Conservation (phyloP, 2,113 vertebrate genomes). For the Paramisgurnus dabryanus region DNA sequence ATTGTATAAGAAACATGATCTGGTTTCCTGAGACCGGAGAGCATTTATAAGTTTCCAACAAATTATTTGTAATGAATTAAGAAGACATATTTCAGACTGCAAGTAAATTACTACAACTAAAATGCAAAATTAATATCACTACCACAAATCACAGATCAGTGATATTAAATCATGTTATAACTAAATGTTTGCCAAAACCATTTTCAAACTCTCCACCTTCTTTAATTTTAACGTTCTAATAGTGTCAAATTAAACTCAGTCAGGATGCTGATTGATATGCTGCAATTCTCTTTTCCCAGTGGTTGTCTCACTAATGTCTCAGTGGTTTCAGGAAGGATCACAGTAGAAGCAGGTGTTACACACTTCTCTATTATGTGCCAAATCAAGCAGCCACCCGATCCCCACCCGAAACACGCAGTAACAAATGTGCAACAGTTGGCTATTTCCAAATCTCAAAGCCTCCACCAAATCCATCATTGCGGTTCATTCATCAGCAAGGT, state of each 20-base stretch:
- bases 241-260: neutral
- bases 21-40: too few relatives aligned
- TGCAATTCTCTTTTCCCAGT: neutral
- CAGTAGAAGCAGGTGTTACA: constrained; percentile 54
- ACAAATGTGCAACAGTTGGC: constrained; percentile 42
- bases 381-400: constrained; percentile 42
- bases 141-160: neutral
- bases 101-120: too few relatives aligned
- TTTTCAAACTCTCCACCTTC: neutral
- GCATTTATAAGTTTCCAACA: too few relatives aligned
- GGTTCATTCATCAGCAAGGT: constrained; percentile 34
- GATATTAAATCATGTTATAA: too few relatives aligned
- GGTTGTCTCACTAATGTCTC: neutral
- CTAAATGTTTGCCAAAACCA: neutral
- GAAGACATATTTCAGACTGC: too few relatives aligned
- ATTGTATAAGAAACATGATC: too few relatives aligned
- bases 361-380: constrained; percentile 42
- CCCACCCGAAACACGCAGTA: constrained; percentile 30
- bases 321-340: constrained; percentile 6
- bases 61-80: too few relatives aligned
- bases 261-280: neutral
- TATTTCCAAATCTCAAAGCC: constrained; percentile 33
- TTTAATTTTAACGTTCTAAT: neutral
- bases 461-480: constrained; percentile 17
- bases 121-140: neutral